These are phyloP conservation scores for Anoplopoma fimbria DNA, from an alignment of 2,113 vertebrate genomes.

Conservation along the genomic window DNA sequence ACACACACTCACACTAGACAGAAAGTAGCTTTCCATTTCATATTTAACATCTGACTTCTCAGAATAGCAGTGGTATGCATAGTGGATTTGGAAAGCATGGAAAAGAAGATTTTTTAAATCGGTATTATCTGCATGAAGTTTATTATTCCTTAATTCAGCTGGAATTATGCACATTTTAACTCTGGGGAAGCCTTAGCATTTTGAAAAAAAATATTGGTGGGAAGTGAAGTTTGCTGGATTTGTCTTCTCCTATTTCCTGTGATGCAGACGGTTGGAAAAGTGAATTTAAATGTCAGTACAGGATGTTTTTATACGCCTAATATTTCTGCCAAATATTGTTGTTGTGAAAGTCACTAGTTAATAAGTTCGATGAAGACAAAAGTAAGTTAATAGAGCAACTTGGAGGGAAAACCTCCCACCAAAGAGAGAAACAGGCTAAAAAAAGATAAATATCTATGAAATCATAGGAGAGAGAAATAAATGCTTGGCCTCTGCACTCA, in stretches of 20 bases:
- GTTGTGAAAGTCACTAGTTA: conserved; percentile 1
- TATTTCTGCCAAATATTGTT: conserved; percentile 25
- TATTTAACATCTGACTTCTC: conserved; percentile 24
- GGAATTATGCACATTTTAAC: not conserved
- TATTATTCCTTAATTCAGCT: not conserved
- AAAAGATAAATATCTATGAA: not conserved
- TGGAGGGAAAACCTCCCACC: not conserved
- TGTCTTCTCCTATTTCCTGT: conserved; percentile 26
- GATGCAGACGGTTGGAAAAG: conserved; percentile 15
- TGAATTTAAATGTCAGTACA: conserved; percentile 7
- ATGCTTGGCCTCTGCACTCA: not conserved
- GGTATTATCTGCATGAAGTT: not conserved
- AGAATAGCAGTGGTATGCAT: not conserved
- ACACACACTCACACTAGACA: conserved; percentile 17
- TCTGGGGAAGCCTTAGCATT: not conserved
- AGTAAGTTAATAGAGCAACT: not conserved
- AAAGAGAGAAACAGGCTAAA: not conserved
- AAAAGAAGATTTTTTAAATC: not conserved
- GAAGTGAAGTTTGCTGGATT: not conserved
- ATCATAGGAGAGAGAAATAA: not conserved
- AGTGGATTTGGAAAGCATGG: not conserved
- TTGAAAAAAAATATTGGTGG: conserved; percentile 3
- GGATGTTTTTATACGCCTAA: conserved; percentile 1
- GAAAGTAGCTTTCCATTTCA: conserved; percentile 9
- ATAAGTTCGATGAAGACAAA: not conserved